These are phyloP conservation scores for Piprites chloris DNA, from an alignment of 2,113 vertebrate species.

Conservation along the genomic window DNA sequence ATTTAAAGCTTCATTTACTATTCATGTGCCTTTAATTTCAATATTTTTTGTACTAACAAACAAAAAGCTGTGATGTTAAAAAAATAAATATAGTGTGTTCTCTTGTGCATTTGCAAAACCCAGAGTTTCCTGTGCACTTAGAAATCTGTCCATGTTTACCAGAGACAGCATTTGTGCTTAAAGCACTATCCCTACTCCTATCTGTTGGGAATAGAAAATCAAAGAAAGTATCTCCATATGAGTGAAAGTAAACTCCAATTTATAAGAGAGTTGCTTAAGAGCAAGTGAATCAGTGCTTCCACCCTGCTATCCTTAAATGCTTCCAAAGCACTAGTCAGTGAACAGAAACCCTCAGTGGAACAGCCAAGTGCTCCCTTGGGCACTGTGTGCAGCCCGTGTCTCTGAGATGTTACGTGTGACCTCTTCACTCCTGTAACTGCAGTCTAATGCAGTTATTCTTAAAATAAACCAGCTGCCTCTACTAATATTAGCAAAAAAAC, in stretches of 20 bases:
- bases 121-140: background rate
- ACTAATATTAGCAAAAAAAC: background rate
- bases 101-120: background rate
- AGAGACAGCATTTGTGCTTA: background rate
- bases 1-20: conserved; percentile 28
- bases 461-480: background rate
- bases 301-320: background rate
- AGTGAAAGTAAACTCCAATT: background rate
- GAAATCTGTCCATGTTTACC: background rate
- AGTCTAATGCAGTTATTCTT: background rate
- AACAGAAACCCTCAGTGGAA: background rate
- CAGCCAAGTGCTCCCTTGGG: background rate
- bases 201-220: conserved; percentile 4
- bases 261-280: background rate
- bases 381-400: background rate
- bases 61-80: background rate
- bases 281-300: background rate
- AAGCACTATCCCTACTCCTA: background rate
- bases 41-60: background rate
- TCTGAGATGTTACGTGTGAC: background rate
- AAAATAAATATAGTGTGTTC: background rate
- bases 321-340: background rate
- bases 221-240: background rate
- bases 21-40: background rate
- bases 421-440: background rate